Evolutionary conservation across 2,113 vertebrate genomes (phyloP).

Genomic region (Cettia cetti): DNA sequence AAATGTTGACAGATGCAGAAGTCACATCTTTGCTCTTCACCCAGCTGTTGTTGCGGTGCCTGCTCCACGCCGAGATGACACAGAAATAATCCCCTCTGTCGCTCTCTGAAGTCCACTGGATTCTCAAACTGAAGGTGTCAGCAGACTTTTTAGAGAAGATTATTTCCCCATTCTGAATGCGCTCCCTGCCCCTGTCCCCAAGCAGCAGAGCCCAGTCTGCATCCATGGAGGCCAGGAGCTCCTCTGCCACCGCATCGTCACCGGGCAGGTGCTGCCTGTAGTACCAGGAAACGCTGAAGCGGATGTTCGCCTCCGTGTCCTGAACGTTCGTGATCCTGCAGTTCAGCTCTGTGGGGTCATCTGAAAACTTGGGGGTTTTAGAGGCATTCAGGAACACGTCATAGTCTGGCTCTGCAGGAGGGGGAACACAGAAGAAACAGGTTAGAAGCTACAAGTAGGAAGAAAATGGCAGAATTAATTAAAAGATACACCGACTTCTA

Average conservation of each 20-base stretch:
- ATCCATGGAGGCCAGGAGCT: conserved; percentile 79
- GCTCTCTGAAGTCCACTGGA: conserved; percentile 82
- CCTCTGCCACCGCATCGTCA: neutral
- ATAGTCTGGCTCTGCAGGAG: conserved; percentile 78
- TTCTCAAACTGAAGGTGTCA: conserved; percentile 83
- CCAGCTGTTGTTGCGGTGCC: conserved; percentile 73
- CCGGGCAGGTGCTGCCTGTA: conserved; percentile 58
- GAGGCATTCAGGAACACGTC: conserved; percentile 74
- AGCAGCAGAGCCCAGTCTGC: conserved; percentile 78
- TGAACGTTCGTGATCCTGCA: conserved; percentile 77
- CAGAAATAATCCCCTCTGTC: conserved; percentile 89
- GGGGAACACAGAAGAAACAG: neutral
- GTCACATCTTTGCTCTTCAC: conserved; percentile 75
- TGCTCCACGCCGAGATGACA: conserved; percentile 78
- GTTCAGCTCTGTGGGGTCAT: conserved; percentile 83
- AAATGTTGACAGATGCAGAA: conserved; percentile 74
- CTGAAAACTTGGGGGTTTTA: conserved; percentile 73
- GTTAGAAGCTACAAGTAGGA: neutral
- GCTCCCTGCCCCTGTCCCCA: conserved; percentile 70
- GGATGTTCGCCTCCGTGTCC: conserved; percentile 43
- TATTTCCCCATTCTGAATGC: conserved; percentile 77
- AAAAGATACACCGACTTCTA: neutral
- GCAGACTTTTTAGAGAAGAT: conserved; percentile 74
- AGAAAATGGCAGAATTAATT: neutral
- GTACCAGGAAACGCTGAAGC: conserved; percentile 84